Evolutionary conservation across 2,797 vertebrate species (phyloP), one percentile per base, ranked within the genome.

Genomic region (Xenentodon cancila): DNA sequence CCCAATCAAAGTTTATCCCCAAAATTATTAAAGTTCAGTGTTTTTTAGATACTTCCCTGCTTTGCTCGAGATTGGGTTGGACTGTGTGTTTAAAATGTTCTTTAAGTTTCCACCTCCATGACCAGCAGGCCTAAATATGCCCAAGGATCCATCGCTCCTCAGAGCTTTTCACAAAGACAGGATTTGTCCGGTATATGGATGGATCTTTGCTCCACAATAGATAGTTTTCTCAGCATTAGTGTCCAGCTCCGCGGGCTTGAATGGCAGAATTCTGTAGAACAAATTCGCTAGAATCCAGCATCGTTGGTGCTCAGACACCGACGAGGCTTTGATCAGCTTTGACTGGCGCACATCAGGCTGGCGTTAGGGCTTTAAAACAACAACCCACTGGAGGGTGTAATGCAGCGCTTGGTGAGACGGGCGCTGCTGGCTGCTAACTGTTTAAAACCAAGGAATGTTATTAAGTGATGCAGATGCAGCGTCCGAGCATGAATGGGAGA

Each of bases 281-380:
- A 95, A 96, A 97, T 92, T 93, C 91, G 55, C 81, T 86, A 93
- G 90, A 95, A 96, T 95, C 92, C 91, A 92, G 59, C 91, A 92
- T 92, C 86, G 73, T 86, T 93, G 77, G 92, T 63, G 85, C 89
- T 94, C 94, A 94, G 94, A 92, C 94, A 89, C 92, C 90, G 86
- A 84, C 86, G 79, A 74, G 84, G 89, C 97, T 98, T 98, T 98
- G 97, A 99, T 98, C 97, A 98, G 89, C 91, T 90, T 94, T 90
- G 89, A 94, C 92, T 87, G 86, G 87, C 94, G 95, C 95, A 97
- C 96, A 98, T 98, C 95, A 96, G 94, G 94, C 94, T 98, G 97
- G 96, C 96, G 89, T 95, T 94, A 91, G 93, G 90, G 94, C 95
- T 95, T 96, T 97, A 96, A 96, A 96, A 92, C 95, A 97, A 95